Evolutionary conservation across 2,113 vertebrate species (phyloP).

Genomic region (Pionites leucogaster): DNA sequence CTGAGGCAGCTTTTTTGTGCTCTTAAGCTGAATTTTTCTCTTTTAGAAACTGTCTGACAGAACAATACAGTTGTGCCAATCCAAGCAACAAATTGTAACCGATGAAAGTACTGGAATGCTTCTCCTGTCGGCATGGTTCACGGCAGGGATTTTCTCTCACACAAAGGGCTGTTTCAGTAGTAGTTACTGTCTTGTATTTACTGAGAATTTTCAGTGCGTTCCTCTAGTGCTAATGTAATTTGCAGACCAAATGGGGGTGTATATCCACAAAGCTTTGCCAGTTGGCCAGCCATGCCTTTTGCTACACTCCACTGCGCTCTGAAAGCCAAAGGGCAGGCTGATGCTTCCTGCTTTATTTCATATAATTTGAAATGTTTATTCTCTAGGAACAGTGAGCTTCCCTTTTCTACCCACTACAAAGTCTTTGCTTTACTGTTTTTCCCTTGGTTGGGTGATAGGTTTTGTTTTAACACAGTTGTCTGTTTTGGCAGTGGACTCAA

Average conservation of each 20-base stretch:
- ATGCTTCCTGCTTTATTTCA: background rate
- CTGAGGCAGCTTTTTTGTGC: background rate
- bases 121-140: background rate
- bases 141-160: background rate
- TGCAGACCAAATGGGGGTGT: background rate
- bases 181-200: background rate
- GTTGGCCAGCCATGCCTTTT: background rate
- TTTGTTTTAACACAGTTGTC: background rate
- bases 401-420: background rate
- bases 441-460: rapidly evolving
- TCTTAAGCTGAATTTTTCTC: background rate
- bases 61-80: background rate
- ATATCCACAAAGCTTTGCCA: background rate
- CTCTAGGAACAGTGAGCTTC: background rate
- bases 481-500: background rate
- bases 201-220: background rate
- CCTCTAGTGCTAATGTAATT: background rate
- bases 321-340: background rate
- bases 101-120: background rate
- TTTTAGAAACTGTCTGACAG: background rate
- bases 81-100: background rate
- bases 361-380: background rate
- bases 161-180: background rate
- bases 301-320: background rate
- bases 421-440: background rate